A percentile compares a stretch with the other conserved stretches of the same genome.
Evolutionary conservation across 2,888 invertebrate genomes (phyloP).

Genomic region (Drosophila parthenogenetica): DNA sequence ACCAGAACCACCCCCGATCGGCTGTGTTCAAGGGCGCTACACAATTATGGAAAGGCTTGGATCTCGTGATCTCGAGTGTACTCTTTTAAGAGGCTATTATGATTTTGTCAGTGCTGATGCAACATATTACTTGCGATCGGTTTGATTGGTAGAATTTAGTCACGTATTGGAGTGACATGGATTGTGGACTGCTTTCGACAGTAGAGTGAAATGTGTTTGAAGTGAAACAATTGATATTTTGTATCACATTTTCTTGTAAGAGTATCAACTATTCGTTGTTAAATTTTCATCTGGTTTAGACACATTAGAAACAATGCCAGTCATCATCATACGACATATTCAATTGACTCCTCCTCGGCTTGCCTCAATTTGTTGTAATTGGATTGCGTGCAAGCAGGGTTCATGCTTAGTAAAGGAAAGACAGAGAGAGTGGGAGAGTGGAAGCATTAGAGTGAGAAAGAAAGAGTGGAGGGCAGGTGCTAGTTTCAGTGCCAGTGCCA

Average conservation of each 20-base stretch:
- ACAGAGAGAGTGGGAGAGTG: background rate
- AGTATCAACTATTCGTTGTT: background rate
- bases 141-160: too few relatives aligned
- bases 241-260: background rate
- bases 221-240: too few relatives aligned
- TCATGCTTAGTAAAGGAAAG: slow-evolving; percentile 4
- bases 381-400: slow-evolving; percentile 63
- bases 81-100: background rate
- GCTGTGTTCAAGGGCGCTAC: slow-evolving; percentile 34
- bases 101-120: too few relatives aligned
- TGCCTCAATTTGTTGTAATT: slow-evolving; percentile 59
- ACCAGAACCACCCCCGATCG: background rate
- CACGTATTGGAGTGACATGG: too few relatives aligned
- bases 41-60: slow-evolving; percentile 15
- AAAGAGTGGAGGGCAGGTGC: slow-evolving; percentile 37
- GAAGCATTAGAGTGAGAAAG: background rate
- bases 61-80: slow-evolving; percentile 33
- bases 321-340: slow-evolving; percentile 45
- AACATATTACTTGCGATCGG: too few relatives aligned
- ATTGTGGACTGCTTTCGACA: too few relatives aligned
- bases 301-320: slow-evolving; percentile 44
- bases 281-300: background rate
- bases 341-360: slow-evolving; percentile 44
- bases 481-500: slow-evolving; percentile 43
- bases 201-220: too few relatives aligned